Evolutionary conservation across 1,140 invertebrate genomes (phyloP), one percentile per base, ranked within the genome.

Genomic region (Calycopis cecrops): DNA sequence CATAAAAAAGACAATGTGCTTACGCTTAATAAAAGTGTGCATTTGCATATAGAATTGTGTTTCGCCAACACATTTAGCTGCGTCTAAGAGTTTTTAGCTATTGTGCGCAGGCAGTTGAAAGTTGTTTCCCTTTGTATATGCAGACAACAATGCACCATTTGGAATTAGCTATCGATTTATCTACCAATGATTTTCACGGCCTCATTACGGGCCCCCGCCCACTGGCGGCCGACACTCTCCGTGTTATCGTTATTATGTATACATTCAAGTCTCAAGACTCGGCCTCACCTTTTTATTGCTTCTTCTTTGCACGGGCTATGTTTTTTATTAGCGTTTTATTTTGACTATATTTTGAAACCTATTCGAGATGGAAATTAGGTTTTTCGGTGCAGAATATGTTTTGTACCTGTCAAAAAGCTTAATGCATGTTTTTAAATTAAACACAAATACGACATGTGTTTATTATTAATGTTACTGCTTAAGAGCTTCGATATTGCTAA

Each of bases 121-220:
- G 77, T 80, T 79, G 70, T 72, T 68, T 64, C 65, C 74, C 76
- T 82, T 85, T 79, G 79, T 82, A 72, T 63, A 65, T 58, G 65
- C 75, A 80, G 72, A 85, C 76, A 83, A 83, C 81, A 85, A 85
- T 85, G 71, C 78, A 66, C 77, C 77, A 75, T 85, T 85, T 71
- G 65, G 72, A 82, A 84, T 84, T 82, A 84, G 73, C 79, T 65
- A 76, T 84, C 76, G 79, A 80, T 79, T 76, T 82, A 84, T 84
- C 75, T 78, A 62, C 70, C 58, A 75, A 69, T 64, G 62, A 62
- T 62, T 69, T 69, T 65, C 61, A 66, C 57, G 64, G 59, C 52
- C 60, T 56, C 56, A 57, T 68, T 61, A 53, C 57, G 57, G 52
- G 44, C 57, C 47, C 59, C 62, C 65, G 62, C 65, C 65, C 49